Percentiles rank a stretch among this genome's conserved stretches.
These are phyloP conservation scores for Mormyrops boulengeri DNA, from an alignment of 2,797 vertebrate species.

Conservation along the genomic window DNA sequence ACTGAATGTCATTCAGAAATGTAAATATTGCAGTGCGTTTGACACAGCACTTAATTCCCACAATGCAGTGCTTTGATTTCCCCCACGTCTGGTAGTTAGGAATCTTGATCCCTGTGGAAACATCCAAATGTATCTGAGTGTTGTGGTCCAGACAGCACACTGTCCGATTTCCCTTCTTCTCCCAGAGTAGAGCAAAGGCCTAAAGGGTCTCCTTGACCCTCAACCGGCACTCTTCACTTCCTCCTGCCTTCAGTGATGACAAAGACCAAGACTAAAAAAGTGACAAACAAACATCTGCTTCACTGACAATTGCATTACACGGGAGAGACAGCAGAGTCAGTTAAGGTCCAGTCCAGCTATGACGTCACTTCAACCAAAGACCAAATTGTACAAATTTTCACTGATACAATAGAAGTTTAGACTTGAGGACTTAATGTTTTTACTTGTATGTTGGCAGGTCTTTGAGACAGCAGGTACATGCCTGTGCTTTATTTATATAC, in stretches of 20 bases:
- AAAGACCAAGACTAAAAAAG: background rate
- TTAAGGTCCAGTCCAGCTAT: background rate
- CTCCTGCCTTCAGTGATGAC: background rate
- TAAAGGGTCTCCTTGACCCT: background rate
- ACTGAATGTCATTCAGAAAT: background rate
- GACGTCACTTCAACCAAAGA: background rate
- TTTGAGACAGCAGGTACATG: background rate
- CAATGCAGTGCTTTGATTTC: background rate
- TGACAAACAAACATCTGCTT: background rate
- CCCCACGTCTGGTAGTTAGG: background rate
- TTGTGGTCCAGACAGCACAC: background rate
- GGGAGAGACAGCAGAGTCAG: background rate
- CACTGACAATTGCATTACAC: background rate
- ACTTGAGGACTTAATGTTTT: background rate
- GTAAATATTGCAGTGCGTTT: background rate
- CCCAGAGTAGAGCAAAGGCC: background rate
- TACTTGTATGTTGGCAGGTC: background rate
- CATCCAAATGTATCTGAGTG: background rate
- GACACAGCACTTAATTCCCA: background rate
- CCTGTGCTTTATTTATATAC: background rate
- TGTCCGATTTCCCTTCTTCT: background rate
- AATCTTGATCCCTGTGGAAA: background rate
- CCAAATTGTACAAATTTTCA: background rate
- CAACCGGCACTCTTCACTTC: background rate
- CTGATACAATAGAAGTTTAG: background rate